Evolutionary conservation across 2,797 vertebrate species (phyloP), one percentile per base, ranked within the genome.

Genomic region (Paguma larvata): DNA sequence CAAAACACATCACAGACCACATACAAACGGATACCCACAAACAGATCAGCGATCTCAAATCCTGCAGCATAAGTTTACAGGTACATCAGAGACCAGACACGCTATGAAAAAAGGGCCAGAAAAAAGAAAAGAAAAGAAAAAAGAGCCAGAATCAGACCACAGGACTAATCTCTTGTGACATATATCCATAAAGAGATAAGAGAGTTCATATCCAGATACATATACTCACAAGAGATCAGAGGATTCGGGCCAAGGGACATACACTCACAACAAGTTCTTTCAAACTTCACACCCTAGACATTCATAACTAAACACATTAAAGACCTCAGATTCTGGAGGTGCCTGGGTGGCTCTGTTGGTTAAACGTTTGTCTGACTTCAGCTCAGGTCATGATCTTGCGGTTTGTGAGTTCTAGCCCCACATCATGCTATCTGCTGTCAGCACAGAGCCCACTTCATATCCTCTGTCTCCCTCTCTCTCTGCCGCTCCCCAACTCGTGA

Each of bases 141-240:
- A 85, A 48, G 27, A 73, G 38, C 46, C 73, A 92, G 18, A 89
- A 89, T 85, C 25, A 56, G 51, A 84, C 21, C 53, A 72, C 13
- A 63, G 53, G 78, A 41, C 15, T 16, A 78, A n/a, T 56, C 84
- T 27, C 30, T 70, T 48, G 23, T 70, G 13, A 44, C 30, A n/a
- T 27, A 84, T 3, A 78, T 12, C 68, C 89, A 78, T 44, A 51
- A 93, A 85, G 84, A 88, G 85, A 63, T 41, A 27, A 83, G 23
- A 88, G 32, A 82, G 53, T 59, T 95, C 89, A 82, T 32, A 72
- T 51, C 27, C 38, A 65, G 25, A 18, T 46, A 80, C 13, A 86
- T 2, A 38, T 18, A 87, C 67, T 70, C 59, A 92, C 32, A 89
- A 68, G n/a, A 89, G 15, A 95, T 84, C 16, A 86, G 83, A 96